Conservation (phyloP, 2,888 invertebrate genomes). For the Himalopsyche kuldschensis region DNA sequence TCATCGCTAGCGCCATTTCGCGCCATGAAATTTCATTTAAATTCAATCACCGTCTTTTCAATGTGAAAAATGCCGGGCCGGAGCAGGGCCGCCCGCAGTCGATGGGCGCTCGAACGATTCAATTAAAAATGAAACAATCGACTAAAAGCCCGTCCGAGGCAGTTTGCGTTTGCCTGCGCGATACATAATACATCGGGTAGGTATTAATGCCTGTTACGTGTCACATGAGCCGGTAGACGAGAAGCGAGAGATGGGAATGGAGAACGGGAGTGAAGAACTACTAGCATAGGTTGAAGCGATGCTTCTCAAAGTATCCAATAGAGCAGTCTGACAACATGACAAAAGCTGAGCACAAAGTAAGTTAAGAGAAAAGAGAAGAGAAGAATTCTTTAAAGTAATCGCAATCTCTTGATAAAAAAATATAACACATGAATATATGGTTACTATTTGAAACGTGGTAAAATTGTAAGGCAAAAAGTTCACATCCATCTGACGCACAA, state of each 20-base stretch:
- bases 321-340: too few species aligned
- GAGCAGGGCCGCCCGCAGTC: neutral
- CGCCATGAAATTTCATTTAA: neutral
- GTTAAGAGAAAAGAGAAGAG: too few species aligned
- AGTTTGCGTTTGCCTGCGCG: neutral
- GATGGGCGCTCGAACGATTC: slow-evolving; percentile 8
- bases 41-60: neutral
- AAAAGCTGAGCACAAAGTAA: too few species aligned
- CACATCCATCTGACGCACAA: too few species aligned
- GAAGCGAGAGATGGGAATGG: neutral
- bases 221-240: neutral
- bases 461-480: too few species aligned
- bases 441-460: too few species aligned
- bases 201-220: neutral
- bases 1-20: neutral
- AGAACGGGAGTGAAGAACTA: neutral
- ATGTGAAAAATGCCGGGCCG: neutral
- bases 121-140: slow-evolving; percentile 15
- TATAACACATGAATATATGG: too few species aligned
- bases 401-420: too few species aligned
- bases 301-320: neutral
- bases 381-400: too few species aligned
- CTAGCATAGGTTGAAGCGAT: neutral
- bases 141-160: slow-evolving; percentile 2
- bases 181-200: slow-evolving; percentile 1